Base-by-base conservation (phyloP, 2,797 vertebrate species). In the Morus bassanus region DNA sequence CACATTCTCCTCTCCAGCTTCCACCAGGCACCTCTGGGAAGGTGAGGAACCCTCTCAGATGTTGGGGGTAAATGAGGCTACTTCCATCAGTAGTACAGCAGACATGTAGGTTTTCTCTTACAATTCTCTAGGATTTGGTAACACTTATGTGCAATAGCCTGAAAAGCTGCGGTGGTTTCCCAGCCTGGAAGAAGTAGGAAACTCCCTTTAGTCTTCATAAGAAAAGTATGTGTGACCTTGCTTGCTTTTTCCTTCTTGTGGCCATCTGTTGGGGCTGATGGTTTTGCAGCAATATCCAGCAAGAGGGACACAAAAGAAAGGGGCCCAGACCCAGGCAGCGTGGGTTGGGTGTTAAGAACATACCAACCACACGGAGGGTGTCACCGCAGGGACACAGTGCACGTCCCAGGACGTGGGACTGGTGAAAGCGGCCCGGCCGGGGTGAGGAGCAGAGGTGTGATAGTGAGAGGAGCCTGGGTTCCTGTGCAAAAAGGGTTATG, bases 331-430 rank as follows among this genome's bases (percentile, higher is more conserved):
- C 43, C 31, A 16, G 31, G n/a, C 28, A 53, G 39, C 6, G 25
- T 1, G 3, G 12, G 24, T 3, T n/a, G 11, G 56, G 45, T 2
- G 4, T 33, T 37, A 23, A 33, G 41, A n/a, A n/a, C n/a, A 15
- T 13, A 4, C 24, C 50, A 6, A 4, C 6, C 25, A 1, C 8
- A 17, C 0, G 0, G 61, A 18, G 1, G 25, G 37, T 54, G 81
- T 46, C 84, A 50, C 54, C 0, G 0, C n/a, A 22, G 51, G 73
- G 80, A 39, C 56, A 37, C 7, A 0, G 23, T 2, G n/a, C 39
- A 1, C 1, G 6, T 43, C 45, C 41, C 3, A 1, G 78, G 41
- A 17, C 6, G 2, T 0, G 23, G 41, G 39, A 28, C 5, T 4
- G 33, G 57, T 13, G 21, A 35, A 23, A 64, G 31, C 53, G 60